Base-by-base conservation (phyloP, 2,888 invertebrate genomes). In the Zelleria hepariella region DNA sequence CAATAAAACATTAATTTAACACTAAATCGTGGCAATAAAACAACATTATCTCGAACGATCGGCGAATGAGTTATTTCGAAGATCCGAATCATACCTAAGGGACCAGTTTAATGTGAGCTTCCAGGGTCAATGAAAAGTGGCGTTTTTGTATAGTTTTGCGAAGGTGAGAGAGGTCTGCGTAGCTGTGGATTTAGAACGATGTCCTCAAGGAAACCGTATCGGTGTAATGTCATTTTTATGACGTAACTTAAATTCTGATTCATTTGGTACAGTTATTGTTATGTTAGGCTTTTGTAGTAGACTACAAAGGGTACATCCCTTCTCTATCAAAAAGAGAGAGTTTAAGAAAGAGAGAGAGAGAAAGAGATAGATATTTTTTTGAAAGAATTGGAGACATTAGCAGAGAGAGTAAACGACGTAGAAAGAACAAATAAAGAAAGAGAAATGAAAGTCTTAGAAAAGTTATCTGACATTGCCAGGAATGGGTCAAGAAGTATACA, bases 1-100 rank as follows among this genome's bases (percentile, higher is more conserved):
- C 20, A 64, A 64, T 66, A 67, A 61, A 69, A 64, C 66, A 64
- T 63, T 67, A 64, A 60, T 68, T 73, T 74, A 71, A 73, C 72
- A 69, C 70, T 70, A 70, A 75, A 73, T 68, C 69, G 64, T 63
- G 61, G 70, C 67, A 71, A 74, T 77, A 75, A 77, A 77, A 68
- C 64, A 67, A 68, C 65, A 68, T 68, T 71, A 71, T 74, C 70
- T 64, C 47, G 57, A 54, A 32, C 58, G 32, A 56, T 60, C 25
- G 55, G 32, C 20, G 53, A 55, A 55, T 55, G 55, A 55, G 55
- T 55, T 55, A 55, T 32, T 32, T 32, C 32, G 27, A 32, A 20
- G 55, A 42, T 32, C 32, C 32, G 32, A 15, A 15, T n/a, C n/a
- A n/a, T n/a, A 42, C 15, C 2, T 4, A 15, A 15, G 4, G 32